A percentile compares a stretch with the other conserved stretches of the same genome.
Conservation (phyloP, 2,888 invertebrate species). For the Litoditis marina region DNA sequence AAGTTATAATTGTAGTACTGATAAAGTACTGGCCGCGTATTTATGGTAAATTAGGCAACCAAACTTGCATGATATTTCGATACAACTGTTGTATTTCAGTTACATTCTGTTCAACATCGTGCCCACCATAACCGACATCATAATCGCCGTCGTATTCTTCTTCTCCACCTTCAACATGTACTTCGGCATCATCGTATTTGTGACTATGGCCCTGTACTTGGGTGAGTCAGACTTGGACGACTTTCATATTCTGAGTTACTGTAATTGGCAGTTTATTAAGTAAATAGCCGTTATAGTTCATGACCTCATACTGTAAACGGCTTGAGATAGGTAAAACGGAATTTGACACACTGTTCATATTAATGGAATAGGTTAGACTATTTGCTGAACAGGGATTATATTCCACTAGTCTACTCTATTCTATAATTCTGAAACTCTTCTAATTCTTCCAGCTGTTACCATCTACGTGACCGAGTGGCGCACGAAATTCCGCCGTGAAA, state of each 20-base stretch:
- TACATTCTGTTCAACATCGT: constrained; percentile 76
- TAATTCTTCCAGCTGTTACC: constrained; percentile 73
- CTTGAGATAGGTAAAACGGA: too few species aligned
- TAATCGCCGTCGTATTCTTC: constrained; percentile 86
- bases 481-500: constrained; percentile 85
- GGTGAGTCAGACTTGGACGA: constrained; percentile 69
- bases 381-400: too few species aligned
- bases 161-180: constrained; percentile 82
- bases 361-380: too few species aligned
- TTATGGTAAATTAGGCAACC: too few species aligned
- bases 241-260: too few species aligned
- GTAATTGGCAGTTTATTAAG: not conserved
- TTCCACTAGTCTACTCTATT: constrained; percentile 8
- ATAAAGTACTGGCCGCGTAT: too few species aligned
- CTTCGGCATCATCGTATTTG: constrained; percentile 90
- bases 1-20: too few species aligned
- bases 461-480: constrained; percentile 94
- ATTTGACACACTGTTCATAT: too few species aligned
- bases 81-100: constrained; percentile 15
- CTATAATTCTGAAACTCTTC: too few species aligned
- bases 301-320: too few species aligned
- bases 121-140: constrained; percentile 86
- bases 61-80: too few species aligned
- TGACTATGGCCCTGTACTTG: constrained; percentile 87
- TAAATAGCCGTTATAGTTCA: too few species aligned